These are phyloP conservation scores for Nyctibius grandis DNA, from an alignment of 2,797 vertebrate species.

Conservation along the genomic window DNA sequence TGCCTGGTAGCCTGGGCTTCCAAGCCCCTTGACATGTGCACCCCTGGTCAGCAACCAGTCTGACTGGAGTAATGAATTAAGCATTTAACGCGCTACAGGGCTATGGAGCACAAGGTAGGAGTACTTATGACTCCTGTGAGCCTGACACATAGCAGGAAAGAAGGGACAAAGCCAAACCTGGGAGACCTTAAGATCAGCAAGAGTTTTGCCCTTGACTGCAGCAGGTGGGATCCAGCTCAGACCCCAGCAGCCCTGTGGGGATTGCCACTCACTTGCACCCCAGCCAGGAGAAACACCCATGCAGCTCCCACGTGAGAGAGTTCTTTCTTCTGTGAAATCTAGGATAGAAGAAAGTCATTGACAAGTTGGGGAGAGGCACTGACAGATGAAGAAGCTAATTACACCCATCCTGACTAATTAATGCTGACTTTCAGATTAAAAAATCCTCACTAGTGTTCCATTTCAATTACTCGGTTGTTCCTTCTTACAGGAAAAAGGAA, in stretches of 20 bases:
- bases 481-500: slow-evolving; percentile 38
- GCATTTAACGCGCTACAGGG: not conserved
- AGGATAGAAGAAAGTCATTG: slow-evolving; percentile 41
- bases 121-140: not conserved
- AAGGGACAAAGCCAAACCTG: not conserved
- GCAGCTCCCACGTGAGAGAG: not conserved
- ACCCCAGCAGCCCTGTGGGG: not conserved
- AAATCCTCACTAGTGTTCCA: slow-evolving; percentile 53
- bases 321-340: not conserved
- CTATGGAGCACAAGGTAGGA: not conserved
- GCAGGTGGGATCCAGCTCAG: not conserved
- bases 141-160: not conserved
- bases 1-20: not conserved
- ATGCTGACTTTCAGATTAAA: slow-evolving; percentile 66
- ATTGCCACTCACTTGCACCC: not conserved
- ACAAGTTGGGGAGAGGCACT: slow-evolving; percentile 51
- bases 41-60: not conserved
- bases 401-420: slow-evolving; percentile 66
- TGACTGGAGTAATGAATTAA: not conserved
- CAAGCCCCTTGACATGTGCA: not conserved
- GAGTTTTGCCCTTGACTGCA: not conserved
- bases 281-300: not conserved
- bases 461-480: slow-evolving; percentile 67
- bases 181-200: not conserved
- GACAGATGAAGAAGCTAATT: slow-evolving; percentile 68